Evolutionary conservation across 30 jellyfish, hydroid and myxozoan species (phyloP), one percentile per base, ranked within the genome.

Genomic region (Mastigias papua): DNA sequence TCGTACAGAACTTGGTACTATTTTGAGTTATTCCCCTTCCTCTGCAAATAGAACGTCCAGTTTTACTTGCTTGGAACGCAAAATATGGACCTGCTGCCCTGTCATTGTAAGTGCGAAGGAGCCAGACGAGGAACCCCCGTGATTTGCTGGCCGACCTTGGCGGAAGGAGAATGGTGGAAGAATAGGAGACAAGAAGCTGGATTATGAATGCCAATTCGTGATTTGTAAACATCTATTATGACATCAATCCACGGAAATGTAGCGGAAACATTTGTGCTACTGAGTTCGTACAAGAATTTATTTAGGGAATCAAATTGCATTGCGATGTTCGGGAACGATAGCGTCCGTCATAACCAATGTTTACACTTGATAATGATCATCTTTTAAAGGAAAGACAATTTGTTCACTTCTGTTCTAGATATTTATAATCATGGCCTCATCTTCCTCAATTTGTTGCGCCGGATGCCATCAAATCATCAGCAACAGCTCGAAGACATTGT

Each of bases 381-480:
- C 7, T 15, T 42, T 15, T 8, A 42, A 15, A 42, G 13, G 13
- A 42, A 15, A 42, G 54, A 42, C 0, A 42, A 15, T 15, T 42
- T 42, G 54, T 42, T 42, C 54, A 42, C 54, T 8, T 42, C 54
- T 4, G 23, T 19, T 3, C 25, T 19, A 54, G 67, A 54, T 54
- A 11, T 19, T 54, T 10, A 7, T 63, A 15, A 1, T 63, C 46
- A 63, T 63, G 74, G 74, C 74, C 9, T 17, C 74, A 15, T 63
- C 74, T 42, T 63, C 74, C 17, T 63, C 74, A 9, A 63, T 63
- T 23, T 63, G 13, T 20, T 90, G 97, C 61, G 64, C 46, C 16
- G 78, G 80, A 28, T 90, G 97, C 78, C 49, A 54, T 23, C 49
- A 26, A n/a, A 48, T 48, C 26, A 68, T 90, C 28, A 58, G 84